Evolutionary conservation across 2,888 invertebrate genomes (phyloP), one percentile per base, ranked within the genome.

Genomic region (Eilema depressum): DNA sequence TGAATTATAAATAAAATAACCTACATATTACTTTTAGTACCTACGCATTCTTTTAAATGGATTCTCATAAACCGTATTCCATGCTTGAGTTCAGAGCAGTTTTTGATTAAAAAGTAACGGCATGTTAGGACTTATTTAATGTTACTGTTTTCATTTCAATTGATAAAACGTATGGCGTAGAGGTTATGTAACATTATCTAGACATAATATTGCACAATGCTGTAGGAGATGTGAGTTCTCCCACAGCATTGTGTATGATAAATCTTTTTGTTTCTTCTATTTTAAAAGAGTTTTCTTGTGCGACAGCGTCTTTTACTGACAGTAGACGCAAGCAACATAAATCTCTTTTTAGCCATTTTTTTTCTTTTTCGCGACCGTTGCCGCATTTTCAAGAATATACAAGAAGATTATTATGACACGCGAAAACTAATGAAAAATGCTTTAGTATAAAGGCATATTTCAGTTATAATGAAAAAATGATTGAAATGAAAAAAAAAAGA

Each of bases 1-100:
- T 71, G 70, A 77, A 75, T 75, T 76, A 74, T 74, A 75, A 74
- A 76, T 76, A 71, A 74, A 75, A 74, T 75, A 76, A 76, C 68
- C 67, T 73, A 74, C 62, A 64, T 80, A 67, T 77, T 75, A 70
- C 73, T 71, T 68, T 73, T 68, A 61, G 33, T 28, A 61, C 17
- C 14, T 41, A 41, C 41, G 33, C 63, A 53, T 63, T 53, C 14
- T 56, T 20, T 23, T 71, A 20, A 11, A 68, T 14, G n/a, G 25
- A 57, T n/a, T 53, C 23, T 23, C 7, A 17, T 28, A n/a, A 14
- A n/a, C 3, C 7, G 1, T 11, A 11, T 26, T 47, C 10, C 12
- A 30, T 53, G 25, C n/a, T 64, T 12, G 41, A 53, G 47, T 64
- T 17, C 17, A 5, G 10, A 47, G 20, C 26, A 4, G 5, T 47